These are phyloP conservation scores for Pogonocherus hispidulus DNA, from an alignment of 2,888 invertebrate species.

Conservation along the genomic window DNA sequence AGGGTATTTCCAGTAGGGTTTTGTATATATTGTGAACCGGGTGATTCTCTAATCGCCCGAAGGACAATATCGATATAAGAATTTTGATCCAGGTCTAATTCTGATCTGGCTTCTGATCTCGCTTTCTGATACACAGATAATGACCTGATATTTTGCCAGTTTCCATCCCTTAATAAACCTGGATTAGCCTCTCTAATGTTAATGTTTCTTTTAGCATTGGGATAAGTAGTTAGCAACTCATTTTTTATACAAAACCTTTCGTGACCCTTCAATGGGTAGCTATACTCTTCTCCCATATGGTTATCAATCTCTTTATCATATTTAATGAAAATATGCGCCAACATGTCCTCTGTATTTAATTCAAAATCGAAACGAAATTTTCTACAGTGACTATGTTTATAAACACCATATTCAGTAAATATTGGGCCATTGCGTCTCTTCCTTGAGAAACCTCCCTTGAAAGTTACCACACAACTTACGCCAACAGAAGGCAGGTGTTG, in stretches of 20 bases:
- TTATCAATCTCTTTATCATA: neutral
- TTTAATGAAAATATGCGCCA: neutral
- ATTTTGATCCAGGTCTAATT: neutral
- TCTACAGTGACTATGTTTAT: neutral
- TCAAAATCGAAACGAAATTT: neutral
- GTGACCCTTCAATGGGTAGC: neutral
- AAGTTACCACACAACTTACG: neutral
- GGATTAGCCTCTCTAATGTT: neutral
- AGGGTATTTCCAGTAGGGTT: neutral
- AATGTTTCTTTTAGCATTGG: neutral
- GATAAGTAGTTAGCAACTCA: neutral
- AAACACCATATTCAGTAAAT: neutral
- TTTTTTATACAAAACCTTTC: neutral
- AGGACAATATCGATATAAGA: neutral
- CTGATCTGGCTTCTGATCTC: neutral
- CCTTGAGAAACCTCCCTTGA: neutral
- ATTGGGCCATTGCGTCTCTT: neutral
- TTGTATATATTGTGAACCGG: neutral
- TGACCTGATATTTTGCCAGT: neutral
- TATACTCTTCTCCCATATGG: neutral
- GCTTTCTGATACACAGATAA: constrained; percentile 2
- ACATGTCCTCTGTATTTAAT: neutral
- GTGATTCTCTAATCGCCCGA: neutral
- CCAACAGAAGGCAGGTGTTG: neutral
- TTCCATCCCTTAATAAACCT: neutral